A percentile compares a stretch with the other conserved stretches of the same genome.
Evolutionary conservation across 2,797 vertebrate species (phyloP).

Genomic region (Enteromius trimaculatus): DNA sequence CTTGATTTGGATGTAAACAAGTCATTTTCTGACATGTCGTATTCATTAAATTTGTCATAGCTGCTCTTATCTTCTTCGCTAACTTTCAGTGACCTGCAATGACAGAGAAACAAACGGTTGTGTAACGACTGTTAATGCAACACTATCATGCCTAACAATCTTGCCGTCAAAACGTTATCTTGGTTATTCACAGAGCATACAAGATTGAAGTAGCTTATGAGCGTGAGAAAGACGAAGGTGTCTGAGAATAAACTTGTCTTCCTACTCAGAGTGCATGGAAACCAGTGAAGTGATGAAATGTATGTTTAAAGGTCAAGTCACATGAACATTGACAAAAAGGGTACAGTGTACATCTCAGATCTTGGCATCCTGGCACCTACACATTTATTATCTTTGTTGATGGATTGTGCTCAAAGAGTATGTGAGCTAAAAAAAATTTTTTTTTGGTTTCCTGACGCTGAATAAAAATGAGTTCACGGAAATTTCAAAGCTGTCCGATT

Average conservation of each 20-base stretch:
- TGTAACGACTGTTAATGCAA: neutral
- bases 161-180: neutral
- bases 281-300: neutral
- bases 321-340: neutral
- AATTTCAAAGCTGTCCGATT: neutral
- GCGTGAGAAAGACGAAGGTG: neutral
- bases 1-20: neutral
- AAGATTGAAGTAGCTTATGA: neutral
- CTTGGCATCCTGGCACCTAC: neutral
- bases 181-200: no score
- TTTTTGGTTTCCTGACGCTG: no score
- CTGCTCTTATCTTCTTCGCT: slow-evolving; percentile 1
- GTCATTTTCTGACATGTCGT: neutral
- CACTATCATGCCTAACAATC: neutral
- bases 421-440: neutral
- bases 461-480: neutral
- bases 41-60: neutral
- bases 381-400: neutral
- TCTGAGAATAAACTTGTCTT: neutral
- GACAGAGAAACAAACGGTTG: slow-evolving; percentile 13
- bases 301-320: slow-evolving; percentile 8
- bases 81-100: neutral
- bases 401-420: neutral
- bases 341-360: neutral
- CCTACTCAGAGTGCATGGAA: neutral